Evolutionary conservation across 2,797 vertebrate genomes (phyloP).

Genomic region (Acanthurus tractus): DNA sequence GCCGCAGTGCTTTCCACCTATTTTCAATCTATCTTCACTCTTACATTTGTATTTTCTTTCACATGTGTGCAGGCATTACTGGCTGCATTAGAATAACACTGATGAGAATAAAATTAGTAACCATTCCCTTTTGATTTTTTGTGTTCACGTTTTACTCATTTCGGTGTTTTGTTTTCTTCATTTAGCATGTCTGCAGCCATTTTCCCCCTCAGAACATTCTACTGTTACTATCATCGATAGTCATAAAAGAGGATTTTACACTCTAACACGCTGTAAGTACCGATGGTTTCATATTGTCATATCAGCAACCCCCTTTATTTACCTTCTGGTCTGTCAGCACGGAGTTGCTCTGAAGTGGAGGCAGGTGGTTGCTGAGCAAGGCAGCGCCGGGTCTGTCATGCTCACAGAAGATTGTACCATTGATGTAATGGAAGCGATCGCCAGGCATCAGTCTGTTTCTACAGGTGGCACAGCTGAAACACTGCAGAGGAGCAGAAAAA

Average conservation of each 20-base stretch:
- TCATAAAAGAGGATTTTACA: background rate
- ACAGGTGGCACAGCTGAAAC: conserved; percentile 91
- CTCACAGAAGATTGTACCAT: conserved; percentile 90
- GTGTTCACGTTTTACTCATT: background rate
- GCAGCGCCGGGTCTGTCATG: conserved; percentile 85
- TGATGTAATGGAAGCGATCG: conserved; percentile 89
- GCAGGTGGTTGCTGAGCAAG: conserved; percentile 83
- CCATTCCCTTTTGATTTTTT: too few relatives aligned
- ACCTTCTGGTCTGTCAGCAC: conserved; percentile 90
- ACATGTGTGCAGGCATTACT: background rate
- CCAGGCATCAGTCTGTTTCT: conserved; percentile 88
- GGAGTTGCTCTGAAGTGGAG: conserved; percentile 85
- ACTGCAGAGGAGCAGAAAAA: conserved; percentile 68
- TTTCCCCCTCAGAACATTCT: background rate
- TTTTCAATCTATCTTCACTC: background rate
- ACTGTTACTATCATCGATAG: background rate
- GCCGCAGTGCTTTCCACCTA: background rate
- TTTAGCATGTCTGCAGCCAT: background rate
- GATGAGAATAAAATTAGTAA: too few relatives aligned
- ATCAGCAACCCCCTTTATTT: conserved; percentile 12
- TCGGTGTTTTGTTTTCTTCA: background rate
- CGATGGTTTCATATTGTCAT: background rate
- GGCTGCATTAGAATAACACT: too few relatives aligned
- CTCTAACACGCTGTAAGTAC: background rate
- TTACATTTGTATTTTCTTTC: background rate